Evolutionary conservation across 2,113 vertebrate species (phyloP).

Genomic region (Coracopsis vasa): DNA sequence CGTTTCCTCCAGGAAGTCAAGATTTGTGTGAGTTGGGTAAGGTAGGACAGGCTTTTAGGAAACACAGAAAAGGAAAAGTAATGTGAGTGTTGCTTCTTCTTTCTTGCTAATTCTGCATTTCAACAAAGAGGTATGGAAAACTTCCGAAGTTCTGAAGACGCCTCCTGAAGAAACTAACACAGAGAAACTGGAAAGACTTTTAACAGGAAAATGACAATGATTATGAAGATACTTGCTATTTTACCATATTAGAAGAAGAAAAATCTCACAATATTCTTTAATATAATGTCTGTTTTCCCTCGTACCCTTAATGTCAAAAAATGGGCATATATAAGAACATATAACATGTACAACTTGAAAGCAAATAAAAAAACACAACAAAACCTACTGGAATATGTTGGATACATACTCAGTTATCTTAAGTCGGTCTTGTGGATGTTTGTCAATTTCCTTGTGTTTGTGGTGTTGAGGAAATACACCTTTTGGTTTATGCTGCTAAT

Average conservation of each 20-base stretch:
- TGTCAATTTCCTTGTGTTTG: neutral
- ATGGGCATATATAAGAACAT: neutral
- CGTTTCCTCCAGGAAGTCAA: neutral
- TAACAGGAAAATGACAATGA: neutral
- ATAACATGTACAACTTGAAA: neutral
- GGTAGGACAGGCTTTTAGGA: neutral
- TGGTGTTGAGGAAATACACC: neutral
- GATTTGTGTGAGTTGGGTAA: neutral
- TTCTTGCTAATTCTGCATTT: neutral
- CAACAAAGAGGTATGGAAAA: neutral
- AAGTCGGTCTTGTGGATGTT: neutral
- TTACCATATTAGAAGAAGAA: neutral
- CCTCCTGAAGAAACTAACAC: neutral
- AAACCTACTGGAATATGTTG: neutral
- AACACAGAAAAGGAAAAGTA: neutral
- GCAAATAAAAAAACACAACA: neutral
- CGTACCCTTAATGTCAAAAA: neutral
- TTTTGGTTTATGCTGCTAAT: neutral
- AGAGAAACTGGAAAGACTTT: neutral
- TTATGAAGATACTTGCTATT: neutral
- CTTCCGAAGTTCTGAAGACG: neutral
- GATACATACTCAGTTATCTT: neutral
- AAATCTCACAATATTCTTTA: neutral
- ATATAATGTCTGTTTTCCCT: neutral
- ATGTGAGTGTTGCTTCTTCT: neutral